Base-by-base conservation (phyloP, 2,113 vertebrate genomes). In the Cyanoramphus novaezelandiae region DNA sequence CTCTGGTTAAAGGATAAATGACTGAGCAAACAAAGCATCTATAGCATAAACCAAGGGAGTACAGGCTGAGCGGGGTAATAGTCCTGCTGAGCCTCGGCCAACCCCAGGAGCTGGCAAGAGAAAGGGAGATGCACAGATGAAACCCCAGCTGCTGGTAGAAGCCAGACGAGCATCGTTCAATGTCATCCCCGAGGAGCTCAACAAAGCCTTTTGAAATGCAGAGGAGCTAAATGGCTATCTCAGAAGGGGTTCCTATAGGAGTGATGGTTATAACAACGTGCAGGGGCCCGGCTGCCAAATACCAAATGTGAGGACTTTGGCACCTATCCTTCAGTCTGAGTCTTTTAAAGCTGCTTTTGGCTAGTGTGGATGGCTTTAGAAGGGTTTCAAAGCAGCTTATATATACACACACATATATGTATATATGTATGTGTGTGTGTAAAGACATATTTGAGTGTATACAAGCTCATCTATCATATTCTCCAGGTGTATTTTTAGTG, bases 1-100 rank as follows among this genome's bases (percentile, higher is more conserved):
- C 47, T 75, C 68, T 95, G 96, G 96, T 94, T 94, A 79, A 82
- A 95, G 78, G 21, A 88, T 77, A 96, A 97, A 92, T 95, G 96
- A 72, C 90, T 77, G 44, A 87, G 53, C 84, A 64, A 93, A 92
- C 67, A 59, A 87, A 95, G 85, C 60, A 33, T 50, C 67, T 52
- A 47, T 53, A 62, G 83, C 13, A 55, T 62, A 92, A 95, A 83
- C 76, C 93, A 53, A 39, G 86, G 53, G 43, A 0, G 2, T n/a
- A 49, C 1, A 8, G 82, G 59, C 65, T 7, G 57, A 92, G n/a
- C 47, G 3, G 33, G 57, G 27, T 35, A 4, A 35, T 5, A 13
- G 68, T 35, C 63, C 72, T 65, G 60, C 64, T 2, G 35, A 43
- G 81, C 44, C 23, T 23, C 21, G 1, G 76, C 77, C 93, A 74